These are phyloP conservation scores for Brachyistius frenatus DNA, from an alignment of 2,113 vertebrate species.

Conservation along the genomic window DNA sequence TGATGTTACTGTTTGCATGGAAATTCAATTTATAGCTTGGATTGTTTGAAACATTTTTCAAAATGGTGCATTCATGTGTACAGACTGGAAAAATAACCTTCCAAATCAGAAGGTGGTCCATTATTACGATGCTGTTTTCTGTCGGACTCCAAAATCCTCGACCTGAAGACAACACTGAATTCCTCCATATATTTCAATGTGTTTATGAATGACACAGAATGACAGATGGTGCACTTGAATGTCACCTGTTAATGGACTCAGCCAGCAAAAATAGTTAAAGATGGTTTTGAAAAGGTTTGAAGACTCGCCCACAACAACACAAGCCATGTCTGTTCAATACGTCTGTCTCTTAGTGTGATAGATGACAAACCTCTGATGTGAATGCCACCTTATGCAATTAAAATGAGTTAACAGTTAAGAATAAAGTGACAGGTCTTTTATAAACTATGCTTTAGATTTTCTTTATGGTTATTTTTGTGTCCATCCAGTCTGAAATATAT, in stretches of 20 bases:
- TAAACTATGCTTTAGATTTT: too few species aligned
- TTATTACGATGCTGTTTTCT: constrained; percentile 2
- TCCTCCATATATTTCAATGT: constrained; percentile 10
- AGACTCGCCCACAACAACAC: constrained; percentile 26
- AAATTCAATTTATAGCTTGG: too few species aligned
- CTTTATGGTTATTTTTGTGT: not conserved
- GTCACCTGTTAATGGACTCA: constrained; percentile 35
- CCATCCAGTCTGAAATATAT: not conserved
- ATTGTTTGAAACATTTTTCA: too few species aligned
- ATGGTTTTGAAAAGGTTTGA: constrained; percentile 33
- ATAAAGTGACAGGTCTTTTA: not conserved
- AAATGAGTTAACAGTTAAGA: not conserved
- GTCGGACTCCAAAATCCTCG: not conserved
- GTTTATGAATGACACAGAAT: constrained; percentile 4
- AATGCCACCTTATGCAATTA: not conserved
- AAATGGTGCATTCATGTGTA: too few species aligned
- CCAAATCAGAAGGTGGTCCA: not conserved
- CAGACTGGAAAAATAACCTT: not conserved
- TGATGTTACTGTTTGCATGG: too few species aligned
- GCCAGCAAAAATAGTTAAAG: not conserved
- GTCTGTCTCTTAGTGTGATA: too few species aligned
- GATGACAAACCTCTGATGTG: too few species aligned
- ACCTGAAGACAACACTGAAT: not conserved
- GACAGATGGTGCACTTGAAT: constrained; percentile 29
- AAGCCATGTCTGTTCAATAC: not conserved